Conservation (phyloP, 2,888 invertebrate genomes). For the Orthosia cruda region DNA sequence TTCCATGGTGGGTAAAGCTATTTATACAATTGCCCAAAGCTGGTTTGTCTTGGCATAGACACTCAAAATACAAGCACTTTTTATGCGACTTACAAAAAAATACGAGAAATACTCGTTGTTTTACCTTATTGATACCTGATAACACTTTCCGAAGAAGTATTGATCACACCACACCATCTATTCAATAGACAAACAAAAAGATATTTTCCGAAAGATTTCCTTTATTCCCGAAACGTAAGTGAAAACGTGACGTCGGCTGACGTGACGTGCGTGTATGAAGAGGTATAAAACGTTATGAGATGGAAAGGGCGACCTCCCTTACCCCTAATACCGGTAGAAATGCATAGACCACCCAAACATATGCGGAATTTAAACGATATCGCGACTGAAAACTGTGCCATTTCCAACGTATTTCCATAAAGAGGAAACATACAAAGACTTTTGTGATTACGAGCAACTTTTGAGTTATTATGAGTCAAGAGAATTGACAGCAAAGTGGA, state of each 20-base stretch:
- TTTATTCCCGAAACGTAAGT: conserved; percentile 30
- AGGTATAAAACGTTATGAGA: conserved; percentile 35
- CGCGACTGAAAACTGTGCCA: conserved; percentile 40
- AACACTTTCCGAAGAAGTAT: conserved; percentile 2
- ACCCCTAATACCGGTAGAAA: conserved; percentile 38
- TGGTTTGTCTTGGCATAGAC: no score
- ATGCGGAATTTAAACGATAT: conserved; percentile 63
- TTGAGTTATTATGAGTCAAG: conserved; percentile 74
- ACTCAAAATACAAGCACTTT: background rate
- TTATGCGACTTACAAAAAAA: background rate
- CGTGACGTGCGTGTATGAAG: conserved; percentile 41
- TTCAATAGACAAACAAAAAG: conserved; percentile 18
- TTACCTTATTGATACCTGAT: background rate
- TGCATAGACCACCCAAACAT: conserved; percentile 54
- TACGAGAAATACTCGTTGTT: background rate
- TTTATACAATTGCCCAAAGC: no score
- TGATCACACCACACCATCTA: conserved; percentile 3
- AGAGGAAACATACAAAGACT: conserved; percentile 68
- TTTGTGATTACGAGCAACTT: conserved; percentile 76
- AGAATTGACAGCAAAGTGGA: conserved; percentile 73
- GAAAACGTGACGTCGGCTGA: conserved; percentile 33
- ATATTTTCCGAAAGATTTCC: conserved; percentile 26
- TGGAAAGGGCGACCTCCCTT: conserved; percentile 20
- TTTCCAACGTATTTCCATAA: conserved; percentile 68
- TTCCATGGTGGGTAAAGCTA: background rate